Evolutionary conservation across 2,797 vertebrate species (phyloP), one percentile per base, ranked within the genome.

Genomic region (Lycodopsis pacificus): DNA sequence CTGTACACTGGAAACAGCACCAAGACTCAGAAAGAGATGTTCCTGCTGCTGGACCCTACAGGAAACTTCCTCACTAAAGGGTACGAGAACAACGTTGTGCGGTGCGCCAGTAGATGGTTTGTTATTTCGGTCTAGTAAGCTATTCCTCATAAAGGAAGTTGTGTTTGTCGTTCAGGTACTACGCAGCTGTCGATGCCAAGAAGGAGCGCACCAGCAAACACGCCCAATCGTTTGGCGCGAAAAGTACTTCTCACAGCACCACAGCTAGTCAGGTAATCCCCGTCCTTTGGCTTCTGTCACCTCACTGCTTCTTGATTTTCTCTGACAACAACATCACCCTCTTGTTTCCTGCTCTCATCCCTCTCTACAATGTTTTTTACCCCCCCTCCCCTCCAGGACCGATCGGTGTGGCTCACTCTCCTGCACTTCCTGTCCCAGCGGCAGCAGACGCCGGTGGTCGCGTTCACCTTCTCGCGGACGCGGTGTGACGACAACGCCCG

Each of bases 1-100:
- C 95, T 98, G 20, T 98, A 97, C 92, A 98, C 97, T 0, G 97
- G 97, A 49, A 98, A 97, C 90, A 98, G 97, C 94, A 96, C 95
- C 84, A 98, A 97, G 88, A 97, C 97, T 0, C 96, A 97, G 92
- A 96, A 96, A 8, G 96, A 98, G 92, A 95, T 97, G 80, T 98
- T 98, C 85, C 91, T 97, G 54, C 75, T 98, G 75, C 27, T 97
- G 27, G 97, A 98, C 59, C 83, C 97, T 3, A 80, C 86, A 0
- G 96, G 96, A 5, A 91, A 91, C 83, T 98, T 98, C 92, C 95
- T 97, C 64, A 97, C 96, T 15, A 97, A 97, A 89, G 97, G 97
- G 97, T 98, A 88, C 7, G 11, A 7, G 25, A 11, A 27, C 9
- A 44, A 46, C 32, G 1, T 27, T 54, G 8, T 27, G 5, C 30